These are phyloP conservation scores for Cerceris ruficornis DNA, from an alignment of 2,888 invertebrate species.

Conservation along the genomic window DNA sequence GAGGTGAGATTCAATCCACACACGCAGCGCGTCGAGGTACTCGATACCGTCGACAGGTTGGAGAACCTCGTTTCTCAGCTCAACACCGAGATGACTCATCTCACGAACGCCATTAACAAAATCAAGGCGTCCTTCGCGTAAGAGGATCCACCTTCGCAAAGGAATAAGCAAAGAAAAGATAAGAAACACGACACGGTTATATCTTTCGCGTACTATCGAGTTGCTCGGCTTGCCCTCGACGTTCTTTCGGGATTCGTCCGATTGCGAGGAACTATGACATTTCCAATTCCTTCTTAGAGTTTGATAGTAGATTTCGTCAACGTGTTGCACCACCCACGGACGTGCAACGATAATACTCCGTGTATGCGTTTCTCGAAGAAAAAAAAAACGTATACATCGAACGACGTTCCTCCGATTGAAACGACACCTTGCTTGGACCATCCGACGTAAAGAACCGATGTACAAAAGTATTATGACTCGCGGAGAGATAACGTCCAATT, in stretches of 20 bases:
- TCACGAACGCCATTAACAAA: conserved; percentile 94
- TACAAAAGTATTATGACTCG: background rate
- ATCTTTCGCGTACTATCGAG: conserved; percentile 44
- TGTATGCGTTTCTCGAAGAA: too few species aligned
- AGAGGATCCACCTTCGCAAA: conserved; percentile 36
- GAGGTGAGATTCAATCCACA: conserved; percentile 99
- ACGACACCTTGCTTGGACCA: too few species aligned
- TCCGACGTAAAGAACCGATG: background rate
- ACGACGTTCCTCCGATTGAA: too few species aligned
- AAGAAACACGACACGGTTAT: conserved; percentile 36
- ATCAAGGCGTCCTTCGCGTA: conserved; percentile 87
- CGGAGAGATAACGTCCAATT: conserved; percentile 3
- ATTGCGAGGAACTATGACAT: background rate
- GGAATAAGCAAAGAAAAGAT: too few species aligned
- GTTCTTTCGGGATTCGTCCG: background rate
- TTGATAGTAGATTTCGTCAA: background rate
- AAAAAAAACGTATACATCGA: too few species aligned
- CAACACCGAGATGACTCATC: conserved; percentile 93
- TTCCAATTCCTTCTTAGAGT: background rate
- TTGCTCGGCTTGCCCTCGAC: conserved; percentile 20
- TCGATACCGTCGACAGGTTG: conserved; percentile 95
- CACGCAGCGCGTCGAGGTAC: conserved; percentile 96
- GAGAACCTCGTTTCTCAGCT: conserved; percentile 92
- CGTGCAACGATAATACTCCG: too few species aligned
- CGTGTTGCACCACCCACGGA: background rate